Evolutionary conservation across 2,888 invertebrate species (phyloP), one percentile per base, ranked within the genome.

Genomic region (Troilus luridus): DNA sequence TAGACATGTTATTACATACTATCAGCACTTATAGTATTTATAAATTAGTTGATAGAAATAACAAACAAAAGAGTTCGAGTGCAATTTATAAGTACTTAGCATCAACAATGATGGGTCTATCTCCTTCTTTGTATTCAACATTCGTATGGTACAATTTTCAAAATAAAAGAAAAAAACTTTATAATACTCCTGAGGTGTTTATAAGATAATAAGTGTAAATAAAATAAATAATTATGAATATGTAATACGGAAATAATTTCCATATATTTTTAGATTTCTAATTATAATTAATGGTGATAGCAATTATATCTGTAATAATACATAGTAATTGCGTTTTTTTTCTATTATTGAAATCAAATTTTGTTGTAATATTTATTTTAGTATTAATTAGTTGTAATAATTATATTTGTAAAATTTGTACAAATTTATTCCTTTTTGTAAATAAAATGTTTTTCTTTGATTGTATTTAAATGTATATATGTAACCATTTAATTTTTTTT

Each of bases 311-410:
- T 85, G 85, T 85, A 85, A 85, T n/a, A 58, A 90, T 90, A 10
- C 72, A 77, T 24, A 77, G 56, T 90, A 67, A 88, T 88, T 90
- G 90, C 64, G 10, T 90, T 58, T 90, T 58, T 89, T 90, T 90
- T 90, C n/a, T 77, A 90, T 72, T 89, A 56, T 77, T 90, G 24
- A 56, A 90, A 90, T 90, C 90, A 90, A 90, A 90, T 90, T 90
- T 72, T 90, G 90, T 90, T 90, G 41, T 90, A 90, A 64, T 90
- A 90, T 90, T 90, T 90, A 90, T 90, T 90, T 90, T 90, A 90
- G 90, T 90, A 77, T 67, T 58, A 56, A 67, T 90, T 89, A 89
- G 56, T 64, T 24, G 56, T 60, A 89, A 24, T 88, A 27, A 72
- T 67, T 58, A 77, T 1, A 58, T 54, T 41, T 90, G 90, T 90